Conservation (phyloP, 2,888 invertebrate genomes). For the Eupithecia pulchellata region DNA sequence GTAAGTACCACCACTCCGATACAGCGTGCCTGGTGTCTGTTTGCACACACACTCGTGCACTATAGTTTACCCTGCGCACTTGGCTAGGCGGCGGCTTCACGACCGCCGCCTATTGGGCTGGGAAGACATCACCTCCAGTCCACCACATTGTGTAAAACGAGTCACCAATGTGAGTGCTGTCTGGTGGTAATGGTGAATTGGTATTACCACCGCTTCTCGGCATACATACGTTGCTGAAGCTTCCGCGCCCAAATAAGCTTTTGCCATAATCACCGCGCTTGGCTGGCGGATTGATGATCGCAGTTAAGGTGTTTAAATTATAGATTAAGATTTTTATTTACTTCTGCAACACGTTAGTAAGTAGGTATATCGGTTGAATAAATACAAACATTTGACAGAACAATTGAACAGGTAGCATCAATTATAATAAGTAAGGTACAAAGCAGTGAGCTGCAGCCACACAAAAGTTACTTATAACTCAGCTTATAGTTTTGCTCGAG, state of each 20-base stretch:
- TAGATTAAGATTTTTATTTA: too few species aligned
- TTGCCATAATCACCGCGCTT: background rate
- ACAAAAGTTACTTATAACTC: too few species aligned
- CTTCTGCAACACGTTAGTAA: too few species aligned
- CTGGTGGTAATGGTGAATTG: background rate
- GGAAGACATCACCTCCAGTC: background rate
- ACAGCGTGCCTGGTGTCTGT: background rate
- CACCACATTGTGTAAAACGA: background rate
- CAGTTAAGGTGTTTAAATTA: background rate
- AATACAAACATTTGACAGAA: too few species aligned
- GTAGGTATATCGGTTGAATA: too few species aligned
- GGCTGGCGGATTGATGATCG: background rate
- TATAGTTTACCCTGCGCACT: background rate
- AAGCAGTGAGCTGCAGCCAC: too few species aligned
- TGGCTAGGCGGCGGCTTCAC: too few species aligned
- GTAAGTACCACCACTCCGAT: slow-evolving; percentile 60
- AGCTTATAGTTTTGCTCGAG: too few species aligned
- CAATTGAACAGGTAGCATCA: too few species aligned
- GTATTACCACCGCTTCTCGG: background rate
- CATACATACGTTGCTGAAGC: background rate
- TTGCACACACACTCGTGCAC: background rate
- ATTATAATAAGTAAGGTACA: too few species aligned
- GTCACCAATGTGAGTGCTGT: background rate
- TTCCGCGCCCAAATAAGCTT: background rate
- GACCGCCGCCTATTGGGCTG: too few species aligned